Conservation (phyloP, 64 coral and sea anemone genomes). For the Montipora foliosa region DNA sequence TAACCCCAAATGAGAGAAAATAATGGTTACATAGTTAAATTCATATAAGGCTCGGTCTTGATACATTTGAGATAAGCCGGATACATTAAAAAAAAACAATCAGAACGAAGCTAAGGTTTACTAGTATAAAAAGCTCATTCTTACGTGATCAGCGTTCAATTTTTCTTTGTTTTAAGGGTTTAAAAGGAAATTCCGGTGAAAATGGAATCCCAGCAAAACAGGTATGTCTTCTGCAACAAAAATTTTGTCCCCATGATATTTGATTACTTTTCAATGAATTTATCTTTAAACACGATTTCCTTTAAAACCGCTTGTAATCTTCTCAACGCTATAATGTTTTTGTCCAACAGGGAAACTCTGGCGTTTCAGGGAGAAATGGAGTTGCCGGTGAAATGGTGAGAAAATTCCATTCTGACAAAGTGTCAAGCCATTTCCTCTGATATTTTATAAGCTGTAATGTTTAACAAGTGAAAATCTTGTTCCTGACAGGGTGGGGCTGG, state of each 20-base stretch:
- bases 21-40: too few species aligned
- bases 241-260: too few species aligned
- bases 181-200: slow-evolving; percentile 36
- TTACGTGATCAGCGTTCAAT: too few species aligned
- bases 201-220: slow-evolving; percentile 32
- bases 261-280: too few species aligned
- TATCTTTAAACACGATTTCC: not conserved
- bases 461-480: not conserved
- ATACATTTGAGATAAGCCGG: too few species aligned
- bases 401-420: not conserved
- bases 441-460: not conserved
- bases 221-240: not conserved
- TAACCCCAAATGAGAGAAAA: not conserved
- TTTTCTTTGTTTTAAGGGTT: slow-evolving; percentile 12
- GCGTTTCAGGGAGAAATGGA: slow-evolving; percentile 24
- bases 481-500: slow-evolving; percentile 30
- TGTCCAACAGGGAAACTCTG: slow-evolving; percentile 38
- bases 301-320: not conserved
- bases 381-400: slow-evolving; percentile 34
- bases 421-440: not conserved
- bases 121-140: too few species aligned
- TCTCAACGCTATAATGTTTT: not conserved
- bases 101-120: too few species aligned
- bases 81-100: too few species aligned
- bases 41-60: too few species aligned